phyloP scores from a whole-genome alignment of 2,113 vertebrate genomes.

The Saccopteryx bilineata region DNA sequence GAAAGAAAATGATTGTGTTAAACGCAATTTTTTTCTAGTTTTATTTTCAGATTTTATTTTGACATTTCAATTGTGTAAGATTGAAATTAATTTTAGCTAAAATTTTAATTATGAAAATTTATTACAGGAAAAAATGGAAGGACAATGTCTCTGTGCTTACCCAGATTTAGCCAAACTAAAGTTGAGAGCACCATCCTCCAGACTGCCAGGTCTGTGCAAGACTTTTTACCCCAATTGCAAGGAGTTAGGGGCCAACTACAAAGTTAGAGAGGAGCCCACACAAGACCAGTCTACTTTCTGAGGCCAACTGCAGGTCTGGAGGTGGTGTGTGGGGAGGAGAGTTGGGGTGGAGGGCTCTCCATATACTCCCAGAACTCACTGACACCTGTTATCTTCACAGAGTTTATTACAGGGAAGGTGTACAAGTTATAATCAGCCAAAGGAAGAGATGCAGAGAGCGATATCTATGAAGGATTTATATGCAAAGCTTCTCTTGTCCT shows the following conservation, averaged over 20 bases:
- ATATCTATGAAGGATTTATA: background rate
- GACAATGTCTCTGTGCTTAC: background rate
- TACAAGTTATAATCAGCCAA: background rate
- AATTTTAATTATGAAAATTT: slow-evolving; percentile 28
- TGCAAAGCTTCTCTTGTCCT: background rate
- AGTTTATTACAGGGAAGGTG: background rate
- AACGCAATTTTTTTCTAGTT: background rate
- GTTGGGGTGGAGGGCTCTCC: background rate
- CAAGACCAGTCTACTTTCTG: background rate
- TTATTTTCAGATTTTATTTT: slow-evolving; percentile 5
- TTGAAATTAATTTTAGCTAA: slow-evolving; percentile 2
- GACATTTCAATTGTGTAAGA: background rate
- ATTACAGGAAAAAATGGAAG: slow-evolving; percentile 45
- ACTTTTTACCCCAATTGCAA: background rate
- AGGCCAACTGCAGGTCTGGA: background rate
- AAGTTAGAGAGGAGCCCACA: slow-evolving; percentile 1
- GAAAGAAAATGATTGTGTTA: slow-evolving; percentile 44
- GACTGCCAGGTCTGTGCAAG: background rate
- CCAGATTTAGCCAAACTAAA: background rate
- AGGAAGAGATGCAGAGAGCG: background rate
- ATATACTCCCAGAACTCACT: background rate
- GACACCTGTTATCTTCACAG: background rate
- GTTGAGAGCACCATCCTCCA: background rate
- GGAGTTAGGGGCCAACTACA: background rate
- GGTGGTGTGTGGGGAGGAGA: no score